Base-by-base conservation (phyloP, 2,888 invertebrate species). In the Lepidochitona cinerea region DNA sequence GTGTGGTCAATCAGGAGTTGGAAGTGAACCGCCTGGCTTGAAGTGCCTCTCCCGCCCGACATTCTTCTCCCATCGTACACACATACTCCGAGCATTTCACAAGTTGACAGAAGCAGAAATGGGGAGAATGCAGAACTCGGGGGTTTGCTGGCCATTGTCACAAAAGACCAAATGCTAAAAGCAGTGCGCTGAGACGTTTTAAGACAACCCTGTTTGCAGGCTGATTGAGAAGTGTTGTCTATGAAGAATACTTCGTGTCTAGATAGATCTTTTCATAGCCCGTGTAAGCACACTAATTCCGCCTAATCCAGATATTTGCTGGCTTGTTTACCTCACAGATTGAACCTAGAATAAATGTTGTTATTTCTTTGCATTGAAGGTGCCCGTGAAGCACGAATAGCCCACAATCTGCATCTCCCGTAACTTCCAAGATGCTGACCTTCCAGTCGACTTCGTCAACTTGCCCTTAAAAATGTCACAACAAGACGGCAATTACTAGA, bases 71-170 rank as follows among this genome's bases (percentile, higher is more conserved):
- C 23, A 59, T 29, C 23, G 26, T 26, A 59, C 59, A 59, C 32
- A 59, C 26, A 29, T 12, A 59, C 32, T 18, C 26, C 12, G 59
- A 29, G 26, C 59, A 59, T 23, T 29, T 29, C 14, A 59, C 23
- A 59, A 59, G 59, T 59, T 59, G 59, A 59, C 59, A 59, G 59
- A 59, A 23, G 32, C 18, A 59, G 59, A 59, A 23, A 59, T 59
- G 59, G 26, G 29, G 23, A 29, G 59, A 59, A 59, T 59, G 59
- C 32, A 23, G 32, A 23, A 14, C 12, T 23, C 26, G 26, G 59
- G 9, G 59, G 29, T 26, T 23, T 29, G 23, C 26, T 59, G 14
- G 23, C 23, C 9, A 23, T 23, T 59, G 26, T 32, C 32, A 59
- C 59, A 23, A 23, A 2, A 14, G 29, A 59, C 59, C 7, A 59